phyloP scores from a whole-genome alignment of 2,113 vertebrate genomes.

The Barnardius zonarius region DNA sequence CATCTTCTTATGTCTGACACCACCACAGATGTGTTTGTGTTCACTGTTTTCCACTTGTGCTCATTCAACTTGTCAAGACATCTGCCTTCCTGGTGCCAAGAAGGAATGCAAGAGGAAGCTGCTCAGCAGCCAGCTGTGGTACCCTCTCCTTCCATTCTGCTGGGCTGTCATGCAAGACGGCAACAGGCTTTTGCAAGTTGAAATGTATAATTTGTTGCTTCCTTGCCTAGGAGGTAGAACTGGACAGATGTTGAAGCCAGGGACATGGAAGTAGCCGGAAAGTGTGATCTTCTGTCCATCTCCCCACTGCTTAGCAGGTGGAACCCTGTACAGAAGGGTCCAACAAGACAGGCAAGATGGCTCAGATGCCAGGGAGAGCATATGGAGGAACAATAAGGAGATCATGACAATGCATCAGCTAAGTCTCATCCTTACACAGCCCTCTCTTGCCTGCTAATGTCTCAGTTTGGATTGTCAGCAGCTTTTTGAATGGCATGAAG shows the following conservation, averaged over 20 bases:
- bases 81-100: not conserved
- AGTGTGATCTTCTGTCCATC: not conserved
- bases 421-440: not conserved
- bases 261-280: not conserved
- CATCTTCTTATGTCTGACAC: not conserved
- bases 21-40: constrained; percentile 32
- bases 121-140: constrained; percentile 26
- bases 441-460: not conserved
- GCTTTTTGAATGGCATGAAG: not conserved
- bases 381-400: not conserved
- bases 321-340: not conserved
- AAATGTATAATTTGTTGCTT: not conserved
- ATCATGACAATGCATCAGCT: not conserved
- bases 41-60: constrained; percentile 18
- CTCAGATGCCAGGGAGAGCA: not conserved
- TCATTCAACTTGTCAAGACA: not conserved
- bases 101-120: not conserved
- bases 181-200: not conserved
- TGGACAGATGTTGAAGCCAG: not conserved
- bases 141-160: not conserved
- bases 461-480: not conserved
- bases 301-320: not conserved
- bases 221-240: not conserved
- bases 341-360: not conserved
- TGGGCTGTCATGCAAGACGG: not conserved